These are phyloP conservation scores for Motacilla tschutschensis DNA, from an alignment of 2,113 vertebrate species.

Conservation along the genomic window DNA sequence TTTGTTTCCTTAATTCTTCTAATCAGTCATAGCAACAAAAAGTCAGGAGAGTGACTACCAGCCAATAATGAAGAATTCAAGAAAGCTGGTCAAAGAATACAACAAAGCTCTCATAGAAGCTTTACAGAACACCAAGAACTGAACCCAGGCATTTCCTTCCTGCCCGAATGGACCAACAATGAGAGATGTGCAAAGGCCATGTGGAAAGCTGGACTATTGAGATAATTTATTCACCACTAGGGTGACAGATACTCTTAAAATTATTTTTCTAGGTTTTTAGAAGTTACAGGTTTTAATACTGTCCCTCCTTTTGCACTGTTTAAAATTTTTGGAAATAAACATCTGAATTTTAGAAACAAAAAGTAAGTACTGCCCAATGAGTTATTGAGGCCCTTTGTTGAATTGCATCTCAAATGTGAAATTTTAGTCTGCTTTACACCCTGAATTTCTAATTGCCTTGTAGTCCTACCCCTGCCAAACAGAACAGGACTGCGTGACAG, in stretches of 20 bases:
- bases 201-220: not conserved
- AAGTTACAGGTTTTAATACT: not conserved
- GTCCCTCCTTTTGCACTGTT: not conserved
- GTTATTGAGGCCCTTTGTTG: not conserved
- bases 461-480: not conserved
- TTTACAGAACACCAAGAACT: constrained; percentile 82
- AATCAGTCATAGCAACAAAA: constrained; percentile 91
- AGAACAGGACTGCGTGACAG: not conserved
- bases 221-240: not conserved
- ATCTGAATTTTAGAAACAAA: not conserved
- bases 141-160: constrained; percentile 49
- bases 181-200: not conserved
- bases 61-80: constrained; percentile 80
- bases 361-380: not conserved
- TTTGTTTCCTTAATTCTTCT: constrained; percentile 70
- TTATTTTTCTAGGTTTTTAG: not conserved
- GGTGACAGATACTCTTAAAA: not conserved
- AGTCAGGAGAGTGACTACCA: constrained; percentile 90
- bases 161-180: not conserved
- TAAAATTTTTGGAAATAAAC: not conserved
- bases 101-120: constrained; percentile 85
- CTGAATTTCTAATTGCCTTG: not conserved
- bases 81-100: constrained; percentile 83
- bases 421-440: not conserved
- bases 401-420: not conserved